Conservation (phyloP, 37 sponge, comb jelly and placozoan species). For the Theonella swinhoei region DNA sequence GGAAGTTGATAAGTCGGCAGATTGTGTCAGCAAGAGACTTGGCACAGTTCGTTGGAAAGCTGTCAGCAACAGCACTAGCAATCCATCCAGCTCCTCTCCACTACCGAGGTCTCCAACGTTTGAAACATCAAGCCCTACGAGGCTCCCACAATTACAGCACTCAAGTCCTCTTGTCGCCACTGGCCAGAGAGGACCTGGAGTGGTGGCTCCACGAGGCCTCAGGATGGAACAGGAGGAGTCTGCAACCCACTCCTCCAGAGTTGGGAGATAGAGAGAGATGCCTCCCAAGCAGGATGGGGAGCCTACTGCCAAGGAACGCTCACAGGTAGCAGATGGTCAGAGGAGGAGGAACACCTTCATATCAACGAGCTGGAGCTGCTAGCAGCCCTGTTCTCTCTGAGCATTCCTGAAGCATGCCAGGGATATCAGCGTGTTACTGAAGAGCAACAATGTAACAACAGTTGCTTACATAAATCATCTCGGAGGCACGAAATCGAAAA, state of each 20-base stretch:
- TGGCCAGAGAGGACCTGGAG: conserved; percentile 8
- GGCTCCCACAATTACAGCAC: background rate
- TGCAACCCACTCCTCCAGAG: conserved; percentile 9
- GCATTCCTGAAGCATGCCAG: conserved; percentile 15
- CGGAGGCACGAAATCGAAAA: conserved; percentile 34
- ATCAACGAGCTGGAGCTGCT: conserved; percentile 56
- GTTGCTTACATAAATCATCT: conserved; percentile 27
- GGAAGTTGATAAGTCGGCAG: background rate
- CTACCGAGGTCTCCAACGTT: conserved; percentile 6
- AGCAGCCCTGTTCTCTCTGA: conserved; percentile 33
- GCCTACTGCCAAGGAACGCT: conserved; percentile 9
- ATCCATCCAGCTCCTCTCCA: conserved; percentile 19
- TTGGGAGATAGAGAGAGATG: conserved; percentile 49
- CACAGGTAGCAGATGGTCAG: conserved; percentile 50
- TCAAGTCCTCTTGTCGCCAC: background rate
- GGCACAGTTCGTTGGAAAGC: conserved; percentile 4
- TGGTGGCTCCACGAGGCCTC: conserved; percentile 24
- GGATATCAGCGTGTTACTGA: background rate
- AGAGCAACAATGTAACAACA: conserved; percentile 30
- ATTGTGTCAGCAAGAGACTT: background rate
- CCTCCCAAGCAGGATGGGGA: conserved; percentile 51
- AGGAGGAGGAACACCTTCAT: conserved; percentile 23
- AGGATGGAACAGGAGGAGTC: conserved; percentile 15
- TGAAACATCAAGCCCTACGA: background rate
- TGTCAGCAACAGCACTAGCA: conserved; percentile 8